These are phyloP conservation scores for Hyperoodon ampullatus DNA, from an alignment of 2,113 vertebrate species.

Conservation along the genomic window DNA sequence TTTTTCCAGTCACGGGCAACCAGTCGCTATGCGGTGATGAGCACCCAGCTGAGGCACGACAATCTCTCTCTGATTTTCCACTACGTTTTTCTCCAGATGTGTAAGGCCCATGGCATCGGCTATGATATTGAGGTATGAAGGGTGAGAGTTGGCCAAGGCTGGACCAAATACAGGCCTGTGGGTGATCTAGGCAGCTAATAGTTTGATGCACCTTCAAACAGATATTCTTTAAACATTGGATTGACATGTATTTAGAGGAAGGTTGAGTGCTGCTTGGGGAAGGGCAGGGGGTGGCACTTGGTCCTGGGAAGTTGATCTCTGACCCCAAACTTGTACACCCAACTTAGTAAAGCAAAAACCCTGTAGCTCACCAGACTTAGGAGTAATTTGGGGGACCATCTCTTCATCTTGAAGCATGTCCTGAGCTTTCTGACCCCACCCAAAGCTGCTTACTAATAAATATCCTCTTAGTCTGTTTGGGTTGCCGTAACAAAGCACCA, in stretches of 20 bases:
- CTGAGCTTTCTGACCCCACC: background rate
- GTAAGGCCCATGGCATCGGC: conserved; percentile 88
- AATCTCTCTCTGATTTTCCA: conserved; percentile 89
- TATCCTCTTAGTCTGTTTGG: background rate
- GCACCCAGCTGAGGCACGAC: conserved; percentile 87
- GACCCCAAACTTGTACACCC: background rate
- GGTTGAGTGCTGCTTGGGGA: background rate
- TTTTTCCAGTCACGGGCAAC: conserved; percentile 67
- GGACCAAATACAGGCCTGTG: background rate
- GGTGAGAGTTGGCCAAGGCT: background rate
- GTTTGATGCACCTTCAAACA: background rate
- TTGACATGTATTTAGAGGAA: background rate
- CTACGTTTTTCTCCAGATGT: conserved; percentile 88
- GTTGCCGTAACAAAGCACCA: background rate
- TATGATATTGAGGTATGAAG: conserved; percentile 90
- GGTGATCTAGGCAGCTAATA: background rate
- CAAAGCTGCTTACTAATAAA: background rate
- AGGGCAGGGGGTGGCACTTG: background rate
- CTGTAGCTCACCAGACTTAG: background rate
- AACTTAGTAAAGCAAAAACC: background rate
- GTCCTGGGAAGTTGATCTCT: background rate
- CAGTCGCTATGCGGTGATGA: conserved; percentile 85
- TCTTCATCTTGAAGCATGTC: background rate
- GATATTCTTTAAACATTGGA: background rate
- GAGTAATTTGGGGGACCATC: background rate